Conservation (phyloP, 2,888 invertebrate genomes). For the Clivina fossor region DNA sequence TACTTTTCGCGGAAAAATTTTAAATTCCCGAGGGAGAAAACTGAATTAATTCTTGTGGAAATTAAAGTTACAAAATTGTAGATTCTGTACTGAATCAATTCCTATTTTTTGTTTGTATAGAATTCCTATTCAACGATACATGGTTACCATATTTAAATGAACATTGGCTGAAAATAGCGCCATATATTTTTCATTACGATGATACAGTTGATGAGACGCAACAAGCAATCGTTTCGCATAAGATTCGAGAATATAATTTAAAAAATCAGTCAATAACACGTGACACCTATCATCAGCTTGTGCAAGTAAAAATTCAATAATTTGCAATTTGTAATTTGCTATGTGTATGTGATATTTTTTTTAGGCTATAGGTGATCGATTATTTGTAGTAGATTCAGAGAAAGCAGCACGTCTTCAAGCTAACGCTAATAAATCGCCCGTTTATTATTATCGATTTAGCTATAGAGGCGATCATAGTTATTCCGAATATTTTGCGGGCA, state of each 20-base stretch:
- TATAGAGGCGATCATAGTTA: constrained; percentile 63
- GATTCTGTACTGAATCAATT: neutral
- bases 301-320: constrained; percentile 41
- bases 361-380: constrained; percentile 66
- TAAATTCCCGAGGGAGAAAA: too few relatives aligned
- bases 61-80: neutral
- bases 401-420: constrained; percentile 63
- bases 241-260: constrained; percentile 50
- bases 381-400: constrained; percentile 64
- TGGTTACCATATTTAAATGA: constrained; percentile 42
- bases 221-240: constrained; percentile 42
- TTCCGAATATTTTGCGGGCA: constrained; percentile 57
- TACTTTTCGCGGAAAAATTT: too few relatives aligned
- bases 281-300: constrained; percentile 43
- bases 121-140: constrained; percentile 28
- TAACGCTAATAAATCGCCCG: constrained; percentile 59
- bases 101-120: neutral
- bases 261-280: constrained; percentile 44
- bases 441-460: constrained; percentile 65
- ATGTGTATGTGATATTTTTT: constrained; percentile 1
- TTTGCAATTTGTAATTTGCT: neutral
- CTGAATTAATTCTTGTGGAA: too few relatives aligned
- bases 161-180: constrained; percentile 49
- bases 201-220: constrained; percentile 44
- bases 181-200: constrained; percentile 51